A percentile compares a stretch with the other conserved stretches of the same genome.
Evolutionary conservation across 37 sponge, comb jelly and placozoan genomes (phyloP).

Genomic region (Axinella damicornis): DNA sequence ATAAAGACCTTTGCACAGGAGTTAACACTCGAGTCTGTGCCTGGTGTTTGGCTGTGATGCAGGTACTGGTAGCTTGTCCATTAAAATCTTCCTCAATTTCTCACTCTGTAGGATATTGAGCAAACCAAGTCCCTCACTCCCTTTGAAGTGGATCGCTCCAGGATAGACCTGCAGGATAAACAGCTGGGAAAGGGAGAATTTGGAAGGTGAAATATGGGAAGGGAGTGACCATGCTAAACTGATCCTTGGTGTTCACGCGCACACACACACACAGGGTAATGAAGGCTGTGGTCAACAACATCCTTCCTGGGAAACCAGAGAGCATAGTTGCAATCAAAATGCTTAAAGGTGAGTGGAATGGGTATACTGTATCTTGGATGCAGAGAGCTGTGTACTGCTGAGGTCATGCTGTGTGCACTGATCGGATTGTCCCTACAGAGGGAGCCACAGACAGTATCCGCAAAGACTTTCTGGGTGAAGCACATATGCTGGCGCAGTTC

Average conservation of each 20-base stretch:
- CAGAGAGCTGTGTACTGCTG: too few species aligned
- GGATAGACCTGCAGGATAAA: not conserved
- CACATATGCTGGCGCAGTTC: slow-evolving; percentile 68
- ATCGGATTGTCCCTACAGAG: slow-evolving; percentile 4
- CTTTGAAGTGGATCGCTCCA: slow-evolving; percentile 14
- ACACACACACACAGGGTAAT: slow-evolving; percentile 15
- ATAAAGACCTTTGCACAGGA: too few species aligned
- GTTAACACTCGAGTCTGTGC: too few species aligned
- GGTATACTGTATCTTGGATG: too few species aligned
- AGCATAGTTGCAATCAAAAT: slow-evolving; percentile 62
- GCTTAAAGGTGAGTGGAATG: slow-evolving; percentile 58
- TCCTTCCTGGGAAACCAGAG: slow-evolving; percentile 34
- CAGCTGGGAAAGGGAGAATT: slow-evolving; percentile 55
- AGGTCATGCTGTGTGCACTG: not conserved
- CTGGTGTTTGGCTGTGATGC: too few species aligned
- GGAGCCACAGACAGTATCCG: slow-evolving; percentile 8
- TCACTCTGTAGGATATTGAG: slow-evolving; percentile 18
- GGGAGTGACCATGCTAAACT: too few species aligned
- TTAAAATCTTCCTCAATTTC: not conserved
- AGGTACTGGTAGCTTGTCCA: too few species aligned
- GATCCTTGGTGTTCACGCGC: too few species aligned
- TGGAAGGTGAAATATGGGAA: slow-evolving; percentile 30
- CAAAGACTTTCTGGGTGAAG: slow-evolving; percentile 63
- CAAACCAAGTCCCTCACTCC: not conserved
- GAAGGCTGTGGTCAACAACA: slow-evolving; percentile 20